Percentiles rank a stretch among this genome's conserved stretches.
Evolutionary conservation across 2,797 vertebrate genomes (phyloP).

Genomic region (Cossypha niveicapilla): DNA sequence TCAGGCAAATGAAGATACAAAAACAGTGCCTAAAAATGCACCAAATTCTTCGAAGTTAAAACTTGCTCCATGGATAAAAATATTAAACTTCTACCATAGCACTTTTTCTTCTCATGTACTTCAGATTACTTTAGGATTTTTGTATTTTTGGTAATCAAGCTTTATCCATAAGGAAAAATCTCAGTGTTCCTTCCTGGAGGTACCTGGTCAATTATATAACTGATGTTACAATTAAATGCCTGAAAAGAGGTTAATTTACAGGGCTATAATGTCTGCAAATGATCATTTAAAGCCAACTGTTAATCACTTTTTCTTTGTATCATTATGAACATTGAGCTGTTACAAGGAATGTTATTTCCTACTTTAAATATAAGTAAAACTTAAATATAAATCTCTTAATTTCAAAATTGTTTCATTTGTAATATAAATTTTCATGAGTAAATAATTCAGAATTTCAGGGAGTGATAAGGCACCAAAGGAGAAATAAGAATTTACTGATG

Average conservation of each 20-base stretch:
- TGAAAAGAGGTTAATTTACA: slow-evolving; percentile 41
- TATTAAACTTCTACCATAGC: slow-evolving; percentile 15
- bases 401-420: slow-evolving; percentile 34
- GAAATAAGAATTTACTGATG: neutral
- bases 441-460: neutral
- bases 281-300: slow-evolving; percentile 44
- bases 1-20: slow-evolving; percentile 33
- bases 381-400: neutral
- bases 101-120: slow-evolving; percentile 54
- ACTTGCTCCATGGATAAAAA: slow-evolving; percentile 11
- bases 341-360: slow-evolving; percentile 51
- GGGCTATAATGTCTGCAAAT: slow-evolving; percentile 13
- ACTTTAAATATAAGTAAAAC: slow-evolving; percentile 67
- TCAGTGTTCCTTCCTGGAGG: neutral
- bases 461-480: neutral
- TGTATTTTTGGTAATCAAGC: slow-evolving; percentile 60
- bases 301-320: slow-evolving; percentile 49
- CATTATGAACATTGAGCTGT: slow-evolving; percentile 14
- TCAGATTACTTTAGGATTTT: slow-evolving; percentile 33
- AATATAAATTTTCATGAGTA: neutral
- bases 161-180: slow-evolving; percentile 51
- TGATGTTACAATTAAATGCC: neutral
- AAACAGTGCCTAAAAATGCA: slow-evolving; percentile 64
- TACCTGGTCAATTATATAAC: slow-evolving; percentile 32
- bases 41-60: slow-evolving; percentile 20